Evolutionary conservation across 2,113 vertebrate species (phyloP), one percentile per base, ranked within the genome.

Genomic region (Catharus fuscescens): DNA sequence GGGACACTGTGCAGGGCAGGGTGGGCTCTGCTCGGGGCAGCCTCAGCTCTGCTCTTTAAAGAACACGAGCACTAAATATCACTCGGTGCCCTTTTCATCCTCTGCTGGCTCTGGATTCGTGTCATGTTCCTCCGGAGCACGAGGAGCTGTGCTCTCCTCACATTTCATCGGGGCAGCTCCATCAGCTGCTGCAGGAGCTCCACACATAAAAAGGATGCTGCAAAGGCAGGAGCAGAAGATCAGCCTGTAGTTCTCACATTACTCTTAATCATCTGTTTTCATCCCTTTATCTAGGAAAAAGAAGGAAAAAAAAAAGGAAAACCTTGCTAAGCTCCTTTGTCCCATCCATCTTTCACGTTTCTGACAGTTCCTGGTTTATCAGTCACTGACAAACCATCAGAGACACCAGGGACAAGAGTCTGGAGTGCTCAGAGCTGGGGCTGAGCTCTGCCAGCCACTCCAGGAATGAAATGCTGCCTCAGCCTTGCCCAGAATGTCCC

Each of bases 291-390:
- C 29, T 5, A 18, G 40, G n/a, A 29, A 62, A 40, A 32, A 20
- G 3, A 18, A 53, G 10, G 8, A 8, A 18, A 6, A 14, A 52
- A 7, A 40, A 19, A 40, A 13, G 12, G 14, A 1, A 38, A 28
- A 45, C 5, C n/a, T 29, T 40, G 31, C 40, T 48, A 6, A 48
- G 20, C 3, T 79, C 56, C 25, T 40, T 47, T 40, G n/a, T 54
- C 25, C n/a, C 13, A 5, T 2, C 0, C 7, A 40, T 40, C 23
- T 62, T n/a, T 29, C 40, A 7, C 3, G 3, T 34, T 48, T 14
- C 29, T 64, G 65, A n/a, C 48, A 5, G 40, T 26, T 25, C 25
- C 47, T 47, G 57, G 15, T 62, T 38, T 11, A 3, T 62, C 73
- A 62, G 47, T 16, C 56, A 2, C 56, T 40, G 47, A 13, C 24